Conservation (phyloP, 2,113 vertebrate genomes). For the Protobothrops flavoviridis region DNA sequence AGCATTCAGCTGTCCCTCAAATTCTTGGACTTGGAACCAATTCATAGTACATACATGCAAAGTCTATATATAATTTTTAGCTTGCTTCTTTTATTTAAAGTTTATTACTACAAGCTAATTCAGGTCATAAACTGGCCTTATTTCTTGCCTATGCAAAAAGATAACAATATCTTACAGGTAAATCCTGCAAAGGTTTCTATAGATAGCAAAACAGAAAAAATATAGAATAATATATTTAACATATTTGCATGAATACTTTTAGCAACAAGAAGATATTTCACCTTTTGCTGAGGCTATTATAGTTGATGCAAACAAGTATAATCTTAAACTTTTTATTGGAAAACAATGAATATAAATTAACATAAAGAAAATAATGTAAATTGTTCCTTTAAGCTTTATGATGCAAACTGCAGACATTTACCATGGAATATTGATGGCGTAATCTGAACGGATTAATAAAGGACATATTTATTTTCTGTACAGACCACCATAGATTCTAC, state of each 20-base stretch:
- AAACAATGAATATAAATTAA: not conserved
- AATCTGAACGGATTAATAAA: not conserved
- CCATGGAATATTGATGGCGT: not conserved
- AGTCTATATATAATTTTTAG: not conserved
- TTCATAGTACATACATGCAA: not conserved
- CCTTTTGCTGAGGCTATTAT: not conserved
- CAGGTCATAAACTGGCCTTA: not conserved
- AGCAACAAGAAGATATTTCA: not conserved
- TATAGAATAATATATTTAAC: not conserved
- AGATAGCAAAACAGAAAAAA: not conserved
- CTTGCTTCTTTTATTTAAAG: not conserved
- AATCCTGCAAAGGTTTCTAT: accelerated
- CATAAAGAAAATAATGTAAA: not conserved
- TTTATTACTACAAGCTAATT: not conserved
- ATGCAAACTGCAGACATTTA: not conserved
- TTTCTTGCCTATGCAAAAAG: not conserved
- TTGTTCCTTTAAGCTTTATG: not conserved
- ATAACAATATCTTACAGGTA: not conserved
- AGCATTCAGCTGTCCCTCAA: not conserved
- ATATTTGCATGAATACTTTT: not conserved
- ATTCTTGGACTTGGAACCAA: not conserved
- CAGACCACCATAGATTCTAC: not conserved
- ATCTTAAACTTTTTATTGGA: not conserved
- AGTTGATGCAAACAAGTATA: not conserved
- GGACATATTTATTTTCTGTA: not conserved